Evolutionary conservation across 2,888 invertebrate genomes (phyloP), one percentile per base, ranked within the genome.

Genomic region (Sarcophaga carnaria): DNA sequence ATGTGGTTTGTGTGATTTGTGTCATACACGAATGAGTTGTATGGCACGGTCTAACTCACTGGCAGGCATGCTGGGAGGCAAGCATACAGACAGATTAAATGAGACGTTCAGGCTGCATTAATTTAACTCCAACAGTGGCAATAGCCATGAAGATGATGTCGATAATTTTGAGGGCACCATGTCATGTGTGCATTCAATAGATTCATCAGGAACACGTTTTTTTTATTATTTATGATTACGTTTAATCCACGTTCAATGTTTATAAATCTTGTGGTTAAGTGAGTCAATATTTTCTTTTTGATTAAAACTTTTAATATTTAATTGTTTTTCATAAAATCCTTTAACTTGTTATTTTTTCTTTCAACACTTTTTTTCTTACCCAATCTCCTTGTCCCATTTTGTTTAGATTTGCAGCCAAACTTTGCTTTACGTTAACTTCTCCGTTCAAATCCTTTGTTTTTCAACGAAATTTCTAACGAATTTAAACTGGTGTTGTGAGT

Each of bases 1-100:
- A 76, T 87, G 81, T 79, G 84, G 78, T 79, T 84, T 67, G 69
- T 79, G 72, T 79, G 84, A 84, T 87, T 87, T 82, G 79, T 82
- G 84, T 60, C 74, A 47, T 63, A 14, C 49, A 71, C 25, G 47
- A 17, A 47, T 54, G 10, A 59, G 10, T 62, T 62, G 20, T n/a
- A 62, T 62, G 20, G n/a, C 63, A 22, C 6, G 62, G 22, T 37
- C 60, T 59, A 17, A 37, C n/a, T 78, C 47, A 69, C 17, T 25
- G 37, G 37, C 37, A 37, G 37, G 37, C 37, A 37, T 37, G 37
- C 37, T 37, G 37, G 37, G 2, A 37, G 37, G 37, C 6, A 37
- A 37, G 37, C 37, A 37, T 37, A 14, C 12, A 14, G 12, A 14
- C 17, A n/a, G 20, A n/a, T 3, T 62, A n/a, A 62, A 17, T n/a